Evolutionary conservation across 2,113 vertebrate species (phyloP), one percentile per base, ranked within the genome.

Genomic region (Cichladusa arquata): DNA sequence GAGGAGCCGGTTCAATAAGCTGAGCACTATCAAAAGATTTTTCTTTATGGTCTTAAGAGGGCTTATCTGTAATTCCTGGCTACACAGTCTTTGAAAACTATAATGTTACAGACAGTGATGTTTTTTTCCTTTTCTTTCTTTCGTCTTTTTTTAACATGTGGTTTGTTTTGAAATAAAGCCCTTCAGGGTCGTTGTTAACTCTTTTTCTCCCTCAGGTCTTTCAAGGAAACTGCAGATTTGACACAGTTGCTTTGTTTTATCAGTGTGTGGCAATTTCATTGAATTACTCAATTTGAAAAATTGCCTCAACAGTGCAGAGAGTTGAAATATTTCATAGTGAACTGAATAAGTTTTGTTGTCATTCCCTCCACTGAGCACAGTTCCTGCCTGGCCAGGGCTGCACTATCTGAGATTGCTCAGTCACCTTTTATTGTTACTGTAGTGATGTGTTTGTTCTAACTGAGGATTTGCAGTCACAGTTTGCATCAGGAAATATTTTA

Each of bases 1-100:
- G 88, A 86, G 91, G 90, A 92, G 86, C 80, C 73, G n/a, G 64
- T 71, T 91, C 94, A 92, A 82, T 53, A 74, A 57, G 87, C 95
- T 77, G 80, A 76, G 47, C 42, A 0, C 66, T 92, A 87, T 65
- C 91, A 87, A 76, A 91, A 91, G 93, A 73, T 57, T 94, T 93
- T 91, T 71, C 84, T 92, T 87, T 89, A 85, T 78, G 72, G 61
- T 85, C 70, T 96, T 91, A 91, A 87, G 81, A 95, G 70, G 81
- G 78, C 70, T 97, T 95, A 92, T 95, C 95, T 91, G 78, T 89
- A 88, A 96, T 90, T 96, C 91, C 91, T 94, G 94, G 57, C 93
- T 95, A 70, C 42, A 33, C 45, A 73, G 13, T 31, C 94, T 92
- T 93, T 90, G 84, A 87, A 91, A 89, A 87, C 91, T 85, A 34